Percentiles rank a stretch among this genome's conserved stretches.
These are phyloP conservation scores for Pristionchus entomophagus DNA, from an alignment of 2,888 invertebrate genomes.

Conservation along the genomic window DNA sequence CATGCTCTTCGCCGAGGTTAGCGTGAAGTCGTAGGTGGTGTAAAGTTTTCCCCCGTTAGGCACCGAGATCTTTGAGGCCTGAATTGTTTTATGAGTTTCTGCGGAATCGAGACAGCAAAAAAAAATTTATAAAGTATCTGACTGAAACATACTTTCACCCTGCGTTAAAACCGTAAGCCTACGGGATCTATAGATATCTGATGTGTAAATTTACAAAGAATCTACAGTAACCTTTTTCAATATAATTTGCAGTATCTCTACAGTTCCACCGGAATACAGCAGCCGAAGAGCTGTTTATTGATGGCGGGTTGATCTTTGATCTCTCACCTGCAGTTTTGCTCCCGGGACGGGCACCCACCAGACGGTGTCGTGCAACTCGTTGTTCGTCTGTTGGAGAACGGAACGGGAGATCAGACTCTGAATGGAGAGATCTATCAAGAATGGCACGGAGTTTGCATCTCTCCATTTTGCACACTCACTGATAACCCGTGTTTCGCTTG, in stretches of 20 bases:
- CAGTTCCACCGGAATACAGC: too few species aligned
- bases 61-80: conserved; percentile 36
- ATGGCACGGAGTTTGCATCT: too few species aligned
- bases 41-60: neutral
- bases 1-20: conserved; percentile 35
- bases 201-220: neutral
- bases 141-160: too few species aligned
- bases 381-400: conserved; percentile 43
- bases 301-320: neutral
- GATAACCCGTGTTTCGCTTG: too few species aligned
- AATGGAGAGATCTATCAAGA: neutral
- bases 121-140: too few species aligned
- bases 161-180: too few species aligned
- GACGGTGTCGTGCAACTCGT: conserved; percentile 8
- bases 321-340: neutral
- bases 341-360: conserved; percentile 45
- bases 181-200: neutral
- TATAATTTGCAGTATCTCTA: neutral
- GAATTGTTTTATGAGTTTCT: too few species aligned
- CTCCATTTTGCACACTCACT: too few species aligned
- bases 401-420: conserved; percentile 12
- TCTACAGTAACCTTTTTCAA: neutral
- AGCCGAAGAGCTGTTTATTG: too few species aligned
- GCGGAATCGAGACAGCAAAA: too few species aligned
- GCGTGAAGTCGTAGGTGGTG: conserved; percentile 45